These are phyloP conservation scores for Acronicta aceris DNA, from an alignment of 2,888 invertebrate species.

Conservation along the genomic window DNA sequence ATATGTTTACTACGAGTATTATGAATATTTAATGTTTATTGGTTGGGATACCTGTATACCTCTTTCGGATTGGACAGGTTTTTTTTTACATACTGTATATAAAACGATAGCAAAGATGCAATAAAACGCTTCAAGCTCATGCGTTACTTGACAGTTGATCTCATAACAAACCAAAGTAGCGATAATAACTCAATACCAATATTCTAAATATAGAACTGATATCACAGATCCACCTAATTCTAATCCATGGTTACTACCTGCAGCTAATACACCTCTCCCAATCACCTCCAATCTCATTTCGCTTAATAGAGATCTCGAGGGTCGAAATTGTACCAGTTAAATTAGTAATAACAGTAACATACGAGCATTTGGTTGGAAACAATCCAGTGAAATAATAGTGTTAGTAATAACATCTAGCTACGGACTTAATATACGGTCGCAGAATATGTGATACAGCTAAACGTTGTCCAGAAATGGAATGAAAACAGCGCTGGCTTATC, in stretches of 20 bases:
- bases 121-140: background rate
- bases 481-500: conserved; percentile 47
- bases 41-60: no score
- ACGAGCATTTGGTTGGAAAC: conserved; percentile 44
- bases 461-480: conserved; percentile 40
- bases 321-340: conserved; percentile 53
- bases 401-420: conserved; percentile 54
- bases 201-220: conserved; percentile 32
- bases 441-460: conserved; percentile 6
- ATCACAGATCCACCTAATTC: conserved; percentile 15
- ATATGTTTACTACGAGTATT: no score
- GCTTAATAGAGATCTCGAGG: conserved; percentile 52
- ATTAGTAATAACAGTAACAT: conserved; percentile 59
- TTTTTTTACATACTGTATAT: no score
- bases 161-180: background rate
- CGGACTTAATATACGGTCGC: conserved; percentile 19
- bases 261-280: conserved; percentile 40
- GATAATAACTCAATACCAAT: conserved; percentile 6
- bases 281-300: conserved; percentile 50
- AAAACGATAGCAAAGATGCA: no score
- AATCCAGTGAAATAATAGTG: conserved; percentile 61
- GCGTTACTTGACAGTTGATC: background rate
- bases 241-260: conserved; percentile 37
- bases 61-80: no score
- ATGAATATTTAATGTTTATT: no score